Evolutionary conservation across 2,888 invertebrate genomes (phyloP).

Genomic region (Eupeodes luniger): DNA sequence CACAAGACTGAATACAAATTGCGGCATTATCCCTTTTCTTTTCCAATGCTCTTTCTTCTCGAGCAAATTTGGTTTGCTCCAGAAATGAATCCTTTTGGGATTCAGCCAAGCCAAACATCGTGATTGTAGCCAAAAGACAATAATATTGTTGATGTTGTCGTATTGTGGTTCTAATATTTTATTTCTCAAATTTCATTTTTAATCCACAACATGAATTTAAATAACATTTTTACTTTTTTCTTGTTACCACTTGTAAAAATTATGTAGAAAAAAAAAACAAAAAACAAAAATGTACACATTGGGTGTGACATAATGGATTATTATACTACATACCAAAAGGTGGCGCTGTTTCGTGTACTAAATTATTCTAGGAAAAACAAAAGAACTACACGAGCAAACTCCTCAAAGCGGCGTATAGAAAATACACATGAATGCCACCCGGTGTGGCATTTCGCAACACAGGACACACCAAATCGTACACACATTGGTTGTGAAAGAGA

Average conservation of each 20-base stretch:
- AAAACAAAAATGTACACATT: constrained; percentile 21
- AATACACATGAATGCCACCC: too few relatives aligned
- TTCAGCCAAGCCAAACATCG: constrained; percentile 87
- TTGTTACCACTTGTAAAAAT: background rate
- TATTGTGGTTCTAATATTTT: background rate
- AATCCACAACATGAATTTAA: constrained; percentile 47
- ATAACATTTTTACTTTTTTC: constrained; percentile 53
- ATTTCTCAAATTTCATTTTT: background rate
- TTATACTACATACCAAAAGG: background rate
- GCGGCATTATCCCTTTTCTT: constrained; percentile 91
- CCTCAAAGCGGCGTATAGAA: too few relatives aligned
- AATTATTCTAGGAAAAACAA: background rate
- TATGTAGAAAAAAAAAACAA: background rate
- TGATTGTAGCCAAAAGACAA: background rate
- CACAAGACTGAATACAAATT: constrained; percentile 89
- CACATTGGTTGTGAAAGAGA: too few relatives aligned
- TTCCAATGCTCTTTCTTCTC: constrained; percentile 94
- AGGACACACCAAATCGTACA: too few relatives aligned
- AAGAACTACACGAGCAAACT: too few relatives aligned
- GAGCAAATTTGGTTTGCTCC: constrained; percentile 95
- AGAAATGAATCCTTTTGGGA: constrained; percentile 89
- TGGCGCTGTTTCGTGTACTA: background rate
- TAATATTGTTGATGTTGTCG: background rate
- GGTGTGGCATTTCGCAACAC: too few relatives aligned
- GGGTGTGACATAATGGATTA: constrained; percentile 4